Base-by-base conservation (phyloP, 2,888 invertebrate species). In the Caenorhabditis plicata region DNA sequence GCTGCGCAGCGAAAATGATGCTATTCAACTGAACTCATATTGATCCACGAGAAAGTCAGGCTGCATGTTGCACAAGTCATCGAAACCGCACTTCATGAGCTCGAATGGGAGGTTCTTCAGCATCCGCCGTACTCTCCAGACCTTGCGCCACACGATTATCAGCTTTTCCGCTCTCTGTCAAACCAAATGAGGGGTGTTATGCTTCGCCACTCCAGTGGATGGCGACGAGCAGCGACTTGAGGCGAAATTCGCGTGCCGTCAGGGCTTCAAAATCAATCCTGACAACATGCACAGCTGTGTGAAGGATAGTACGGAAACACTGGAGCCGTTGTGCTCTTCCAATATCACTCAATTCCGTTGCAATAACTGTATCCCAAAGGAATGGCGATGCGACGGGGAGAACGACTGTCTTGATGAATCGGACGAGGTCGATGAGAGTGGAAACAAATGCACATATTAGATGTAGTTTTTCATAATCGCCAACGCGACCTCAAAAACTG, bases 331-430 rank as follows among this genome's bases (percentile, higher is more conserved):
- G 36, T 78, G 78, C 62, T 54, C 75, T 11, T 63, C 68, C 13
- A 79, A 79, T 43, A 61, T 68, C 5, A 75, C 76, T 5, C 79
- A 77, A 45, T 70, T 68, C 56, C n/a, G n/a, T n/a, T 96, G 96
- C 82, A 88, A 89, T 0, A 92, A 93, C 83, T 96, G 96, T 78
- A 90, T 98, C 38, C 78, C 78, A 13, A 63, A 68, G 26, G 79
- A 79, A 25, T 73, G 72, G 72, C 47, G 52, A 74, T 93, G 92
- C 86, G 91, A 93, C 86, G 92, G 92, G 83, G 90, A 91, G 81
- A 88, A 88, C 81, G 92, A 94, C 86, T 94, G 93, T 84, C 90
- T 91, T 70, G 90, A 89, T 81, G 91, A 90, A 41, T 89, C 89
- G 0, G 93, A 94, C 82, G 93, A 94, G 83, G 88, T 92, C 15